Evolutionary conservation across 2,797 vertebrate species (phyloP).

Genomic region (Trachops cirrhosus): DNA sequence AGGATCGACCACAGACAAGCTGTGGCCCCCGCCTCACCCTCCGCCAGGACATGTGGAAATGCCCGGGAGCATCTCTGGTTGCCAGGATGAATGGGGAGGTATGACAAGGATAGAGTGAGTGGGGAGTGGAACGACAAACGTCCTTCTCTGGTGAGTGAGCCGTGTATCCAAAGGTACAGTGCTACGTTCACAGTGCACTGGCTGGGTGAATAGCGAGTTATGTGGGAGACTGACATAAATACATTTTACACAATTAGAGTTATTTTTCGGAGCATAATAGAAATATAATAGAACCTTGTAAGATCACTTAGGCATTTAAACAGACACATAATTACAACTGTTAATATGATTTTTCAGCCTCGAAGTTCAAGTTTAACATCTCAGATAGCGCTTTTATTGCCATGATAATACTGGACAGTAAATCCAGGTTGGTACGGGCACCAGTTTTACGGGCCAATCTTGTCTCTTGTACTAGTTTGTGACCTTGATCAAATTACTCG

Average conservation of each 20-base stretch:
- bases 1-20: accelerated
- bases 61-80: not conserved
- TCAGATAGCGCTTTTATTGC: not conserved
- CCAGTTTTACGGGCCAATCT: not conserved
- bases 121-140: not conserved
- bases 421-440: not conserved
- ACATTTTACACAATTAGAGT: not conserved
- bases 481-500: not conserved
- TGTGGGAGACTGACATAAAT: not conserved
- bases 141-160: not conserved
- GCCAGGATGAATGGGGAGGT: not conserved
- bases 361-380: not conserved
- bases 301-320: not conserved
- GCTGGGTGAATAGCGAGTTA: not conserved
- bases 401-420: not conserved
- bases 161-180: not conserved
- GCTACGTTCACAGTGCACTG: not conserved
- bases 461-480: not conserved
- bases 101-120: not conserved
- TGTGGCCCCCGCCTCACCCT: not conserved
- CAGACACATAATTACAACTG: not conserved
- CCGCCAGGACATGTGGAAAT: not conserved
- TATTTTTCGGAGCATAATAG: not conserved
- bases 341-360: not conserved
- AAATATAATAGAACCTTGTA: not conserved